Percentiles rank a stretch among this genome's conserved stretches.
Evolutionary conservation across 2,888 invertebrate genomes (phyloP).

Genomic region (Acholoe squamosa): DNA sequence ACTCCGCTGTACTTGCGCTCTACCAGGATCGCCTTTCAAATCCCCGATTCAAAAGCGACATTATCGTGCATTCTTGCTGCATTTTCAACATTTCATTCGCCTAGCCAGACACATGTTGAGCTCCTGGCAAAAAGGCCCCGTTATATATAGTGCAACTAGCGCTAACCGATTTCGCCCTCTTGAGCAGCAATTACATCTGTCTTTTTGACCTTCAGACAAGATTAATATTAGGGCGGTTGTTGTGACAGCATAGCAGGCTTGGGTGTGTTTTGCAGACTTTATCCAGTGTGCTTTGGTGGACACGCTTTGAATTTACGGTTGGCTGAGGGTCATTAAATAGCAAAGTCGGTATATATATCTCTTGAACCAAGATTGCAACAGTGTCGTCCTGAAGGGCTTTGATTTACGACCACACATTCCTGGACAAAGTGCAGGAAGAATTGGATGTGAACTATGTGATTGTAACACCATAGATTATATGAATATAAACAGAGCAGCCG

Average conservation of each 20-base stretch:
- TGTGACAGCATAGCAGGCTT: background rate
- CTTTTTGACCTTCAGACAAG: conserved; percentile 4
- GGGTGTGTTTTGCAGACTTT: conserved; percentile 35
- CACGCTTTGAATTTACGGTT: background rate
- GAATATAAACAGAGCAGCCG: no score
- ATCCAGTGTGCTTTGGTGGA: conserved; percentile 4
- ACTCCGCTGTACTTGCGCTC: background rate
- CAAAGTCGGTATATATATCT: conserved; percentile 10
- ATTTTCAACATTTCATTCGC: background rate
- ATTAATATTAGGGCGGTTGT: background rate
- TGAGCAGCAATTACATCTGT: conserved; percentile 1
- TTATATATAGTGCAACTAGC: background rate
- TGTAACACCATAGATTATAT: background rate
- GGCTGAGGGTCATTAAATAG: background rate
- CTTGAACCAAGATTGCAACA: background rate
- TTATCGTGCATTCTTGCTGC: conserved; percentile 31
- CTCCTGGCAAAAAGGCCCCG: background rate
- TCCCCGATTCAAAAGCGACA: background rate
- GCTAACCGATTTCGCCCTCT: conserved; percentile 26
- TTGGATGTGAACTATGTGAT: background rate
- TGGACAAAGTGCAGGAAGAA: background rate
- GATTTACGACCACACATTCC: background rate
- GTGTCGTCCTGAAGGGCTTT: background rate
- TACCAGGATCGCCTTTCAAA: background rate
- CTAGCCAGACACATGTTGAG: background rate